Percentiles rank a stretch among this genome's conserved stretches.
These are phyloP conservation scores for Hormaphis cornu DNA, from an alignment of 1,140 invertebrate species.

Conservation along the genomic window DNA sequence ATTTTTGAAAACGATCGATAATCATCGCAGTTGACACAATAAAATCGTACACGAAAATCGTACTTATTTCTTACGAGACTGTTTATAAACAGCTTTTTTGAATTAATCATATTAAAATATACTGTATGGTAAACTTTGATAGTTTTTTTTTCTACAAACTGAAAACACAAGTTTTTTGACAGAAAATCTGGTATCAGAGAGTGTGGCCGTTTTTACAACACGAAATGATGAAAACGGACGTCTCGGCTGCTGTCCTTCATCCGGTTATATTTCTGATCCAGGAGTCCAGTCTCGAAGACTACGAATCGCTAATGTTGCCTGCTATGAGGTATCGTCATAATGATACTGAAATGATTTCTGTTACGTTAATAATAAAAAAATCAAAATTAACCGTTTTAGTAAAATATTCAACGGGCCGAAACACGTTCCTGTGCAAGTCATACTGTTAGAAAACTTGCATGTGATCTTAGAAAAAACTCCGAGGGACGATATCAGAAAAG, in stretches of 20 bases:
- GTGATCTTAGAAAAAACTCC: slow-evolving; percentile 81
- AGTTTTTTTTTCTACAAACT: too few relatives aligned
- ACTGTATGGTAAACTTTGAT: too few relatives aligned
- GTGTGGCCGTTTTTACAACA: slow-evolving; percentile 81
- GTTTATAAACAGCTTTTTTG: too few relatives aligned
- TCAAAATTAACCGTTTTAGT: slow-evolving; percentile 42
- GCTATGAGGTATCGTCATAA: slow-evolving; percentile 69
- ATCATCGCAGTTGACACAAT: too few relatives aligned
- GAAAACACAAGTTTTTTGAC: slow-evolving; percentile 32
- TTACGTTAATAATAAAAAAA: too few relatives aligned
- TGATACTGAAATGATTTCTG: slow-evolving; percentile 29
- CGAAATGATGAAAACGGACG: slow-evolving; percentile 76
- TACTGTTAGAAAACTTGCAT: slow-evolving; percentile 82
- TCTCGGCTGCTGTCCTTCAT: slow-evolving; percentile 76
- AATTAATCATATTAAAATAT: too few relatives aligned
- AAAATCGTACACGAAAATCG: too few relatives aligned
- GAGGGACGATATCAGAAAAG: slow-evolving; percentile 63
- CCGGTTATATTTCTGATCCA: slow-evolving; percentile 81
- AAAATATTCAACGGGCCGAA: slow-evolving; percentile 71
- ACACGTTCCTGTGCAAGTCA: slow-evolving; percentile 82
- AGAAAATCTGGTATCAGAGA: slow-evolving; percentile 94
- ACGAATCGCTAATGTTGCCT: slow-evolving; percentile 70
- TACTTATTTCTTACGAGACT: too few relatives aligned
- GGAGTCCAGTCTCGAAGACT: slow-evolving; percentile 72
- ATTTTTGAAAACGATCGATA: too few relatives aligned